Base-by-base conservation (phyloP, 2,113 vertebrate species). In the Egretta garzetta region DNA sequence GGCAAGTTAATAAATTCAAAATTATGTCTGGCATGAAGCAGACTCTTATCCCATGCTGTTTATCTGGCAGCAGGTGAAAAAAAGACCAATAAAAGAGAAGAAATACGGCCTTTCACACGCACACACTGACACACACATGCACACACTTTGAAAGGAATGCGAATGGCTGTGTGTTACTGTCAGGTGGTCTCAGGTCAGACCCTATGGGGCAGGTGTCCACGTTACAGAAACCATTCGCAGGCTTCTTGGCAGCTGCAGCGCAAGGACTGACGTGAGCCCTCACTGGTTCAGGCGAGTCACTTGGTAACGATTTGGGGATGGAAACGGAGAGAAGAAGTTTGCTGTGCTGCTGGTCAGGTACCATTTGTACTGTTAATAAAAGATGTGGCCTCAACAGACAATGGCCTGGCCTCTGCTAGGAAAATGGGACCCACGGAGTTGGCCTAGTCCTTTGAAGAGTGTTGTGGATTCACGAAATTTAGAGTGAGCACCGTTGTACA, bases 1-100 rank as follows among this genome's bases (percentile, higher is more conserved):
- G 91, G 70, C 79, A 95, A 97, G 81, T 88, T 96, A 95, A 96
- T 95, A 93, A 94, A 95, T 90, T 79, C 50, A 85, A 56, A 94
- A 82, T 84, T 94, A 87, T 92, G 53, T 88, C 92, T 95, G 86
- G 83, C 85, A 90, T 76, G 79, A 96, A 95, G 37, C 60, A 80
- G 72, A 50, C 63, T 87, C 80, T 86, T 59, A 79, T 39, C 82
- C 86, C 55, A 64, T 37, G 71, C 74, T 93, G 90, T 93, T 92
- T 73, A 85, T 82, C 75, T 88, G 96, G 76, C 86, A 90, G 62
- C 68, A 88, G 96, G 90, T 92, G 43, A 80, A 96, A 97, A 83
- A 73, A 58, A 94, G 55, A 32, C 39, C 43, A 94, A 80, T 76
- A 96, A 96, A 67, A 80, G 68, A 62, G 56, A 88, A 86, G 86